Evolutionary conservation across 2,888 invertebrate species (phyloP), one percentile per base, ranked within the genome.

Genomic region (Hoplodrina blanda): DNA sequence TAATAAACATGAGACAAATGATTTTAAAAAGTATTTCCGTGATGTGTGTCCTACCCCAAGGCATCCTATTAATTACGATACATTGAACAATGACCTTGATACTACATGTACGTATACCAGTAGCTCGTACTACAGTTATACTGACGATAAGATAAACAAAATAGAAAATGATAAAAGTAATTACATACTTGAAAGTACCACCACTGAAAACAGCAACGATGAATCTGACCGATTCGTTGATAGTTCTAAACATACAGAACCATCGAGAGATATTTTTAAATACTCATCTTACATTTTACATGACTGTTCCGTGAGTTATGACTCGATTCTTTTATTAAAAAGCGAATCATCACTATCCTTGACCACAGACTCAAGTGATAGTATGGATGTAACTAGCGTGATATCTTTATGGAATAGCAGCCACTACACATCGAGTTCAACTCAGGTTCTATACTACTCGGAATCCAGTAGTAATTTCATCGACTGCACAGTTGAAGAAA

Each of bases 281-380:
- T 30, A 37, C 8, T 71, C 33, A 20, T 60, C 65, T 54, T 25
- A 46, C 46, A 54, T 19, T 50, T 50, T 50, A 57, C 20, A 66
- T 57, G 69, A 62, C 49, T 30, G 66, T 1, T 64, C 76, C 44
- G 73, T 84, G 60, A 91, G 88, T 69, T 80, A 81, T 15, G 81
- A 86, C 57, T 88, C 91, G 5, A 73, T 88, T 57, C 56, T 82
- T 30, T 41, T 87, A 20, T 30, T 85, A 50, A 85, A 84, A 76
- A 88, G 87, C 20, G 88, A 90, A 52, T 87, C 89, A 7, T 90
- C 90, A 0, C 66, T 91, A 11, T 85, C 86, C 68, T 86, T 91
- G 53, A 69, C 80, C 4, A 80, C 86, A 17, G 54, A 65, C 20
- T 72, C 71, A 41, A 82, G 76, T 53, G 75, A 76, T 37, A 82